Evolutionary conservation across 2,113 vertebrate genomes (phyloP).

Genomic region (Neopipo cinnamomea): DNA sequence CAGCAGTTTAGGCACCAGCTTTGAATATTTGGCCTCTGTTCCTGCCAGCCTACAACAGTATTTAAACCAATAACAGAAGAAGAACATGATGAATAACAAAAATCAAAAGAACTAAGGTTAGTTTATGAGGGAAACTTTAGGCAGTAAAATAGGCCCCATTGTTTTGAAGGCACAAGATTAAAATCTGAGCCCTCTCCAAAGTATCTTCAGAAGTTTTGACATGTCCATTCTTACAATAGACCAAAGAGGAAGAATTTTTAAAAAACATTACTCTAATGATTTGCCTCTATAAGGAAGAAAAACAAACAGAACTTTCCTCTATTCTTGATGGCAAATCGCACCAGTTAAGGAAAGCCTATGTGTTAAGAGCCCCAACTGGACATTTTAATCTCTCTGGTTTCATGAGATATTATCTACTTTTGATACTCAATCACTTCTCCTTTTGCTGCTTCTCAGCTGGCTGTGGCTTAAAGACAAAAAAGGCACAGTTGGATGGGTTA

Average conservation of each 20-base stretch:
- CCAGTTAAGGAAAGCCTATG: background rate
- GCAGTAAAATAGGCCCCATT: background rate
- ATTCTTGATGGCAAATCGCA: background rate
- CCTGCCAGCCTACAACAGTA: background rate
- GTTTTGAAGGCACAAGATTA: background rate
- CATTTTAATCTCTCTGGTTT: background rate
- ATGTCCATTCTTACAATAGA: background rate
- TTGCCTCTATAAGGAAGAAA: background rate
- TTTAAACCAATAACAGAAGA: background rate
- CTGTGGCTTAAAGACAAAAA: background rate
- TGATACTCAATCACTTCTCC: background rate
- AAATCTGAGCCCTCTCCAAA: background rate
- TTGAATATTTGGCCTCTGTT: background rate
- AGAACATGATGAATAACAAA: background rate
- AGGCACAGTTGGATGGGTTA: background rate
- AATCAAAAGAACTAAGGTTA: background rate
- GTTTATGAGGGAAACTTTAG: background rate
- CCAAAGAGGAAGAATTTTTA: background rate
- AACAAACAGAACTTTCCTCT: background rate
- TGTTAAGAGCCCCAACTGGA: background rate
- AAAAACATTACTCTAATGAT: fast-evolving
- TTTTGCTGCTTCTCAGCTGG: background rate
- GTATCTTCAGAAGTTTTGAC: background rate
- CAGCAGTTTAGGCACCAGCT: background rate
- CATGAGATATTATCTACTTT: background rate